Conservation (phyloP, 2,888 invertebrate species). For the Phymatocera aterrima region DNA sequence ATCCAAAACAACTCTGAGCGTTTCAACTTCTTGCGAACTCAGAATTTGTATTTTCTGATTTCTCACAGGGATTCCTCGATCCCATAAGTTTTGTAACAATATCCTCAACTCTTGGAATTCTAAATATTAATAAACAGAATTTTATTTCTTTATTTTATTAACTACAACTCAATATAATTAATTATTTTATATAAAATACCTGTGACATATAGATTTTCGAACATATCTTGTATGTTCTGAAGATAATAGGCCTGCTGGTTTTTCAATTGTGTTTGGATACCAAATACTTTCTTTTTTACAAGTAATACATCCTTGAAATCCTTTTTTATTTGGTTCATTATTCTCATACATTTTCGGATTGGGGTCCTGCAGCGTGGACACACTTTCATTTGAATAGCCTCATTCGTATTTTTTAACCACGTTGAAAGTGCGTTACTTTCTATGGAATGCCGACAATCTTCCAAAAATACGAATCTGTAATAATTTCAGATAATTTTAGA, state of each 20-base stretch:
- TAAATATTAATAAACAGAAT: neutral
- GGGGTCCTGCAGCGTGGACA: conserved; percentile 80
- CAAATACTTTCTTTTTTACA: conserved; percentile 65
- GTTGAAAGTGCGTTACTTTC: conserved; percentile 75
- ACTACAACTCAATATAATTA: neutral
- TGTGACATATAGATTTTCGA: neutral
- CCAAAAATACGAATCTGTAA: conserved; percentile 76
- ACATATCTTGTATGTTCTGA: neutral
- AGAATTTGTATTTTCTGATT: neutral
- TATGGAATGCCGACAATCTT: conserved; percentile 77
- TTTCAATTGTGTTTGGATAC: conserved; percentile 47
- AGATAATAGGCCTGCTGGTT: neutral
- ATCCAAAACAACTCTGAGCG: neutral
- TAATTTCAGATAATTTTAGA: conserved; percentile 57
- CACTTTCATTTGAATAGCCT: conserved; percentile 65
- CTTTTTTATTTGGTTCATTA: conserved; percentile 76
- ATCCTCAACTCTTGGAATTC: neutral
- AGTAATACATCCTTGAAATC: conserved; percentile 65
- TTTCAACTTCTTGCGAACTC: conserved; percentile 16
- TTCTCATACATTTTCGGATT: conserved; percentile 78
- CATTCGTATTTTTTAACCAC: conserved; percentile 57
- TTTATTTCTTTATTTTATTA: too few species aligned
- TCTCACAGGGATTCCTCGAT: neutral
- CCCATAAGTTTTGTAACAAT: neutral
- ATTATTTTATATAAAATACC: neutral